Evolutionary conservation across 1,140 invertebrate genomes (phyloP).

Genomic region (Eueides isabella): DNA sequence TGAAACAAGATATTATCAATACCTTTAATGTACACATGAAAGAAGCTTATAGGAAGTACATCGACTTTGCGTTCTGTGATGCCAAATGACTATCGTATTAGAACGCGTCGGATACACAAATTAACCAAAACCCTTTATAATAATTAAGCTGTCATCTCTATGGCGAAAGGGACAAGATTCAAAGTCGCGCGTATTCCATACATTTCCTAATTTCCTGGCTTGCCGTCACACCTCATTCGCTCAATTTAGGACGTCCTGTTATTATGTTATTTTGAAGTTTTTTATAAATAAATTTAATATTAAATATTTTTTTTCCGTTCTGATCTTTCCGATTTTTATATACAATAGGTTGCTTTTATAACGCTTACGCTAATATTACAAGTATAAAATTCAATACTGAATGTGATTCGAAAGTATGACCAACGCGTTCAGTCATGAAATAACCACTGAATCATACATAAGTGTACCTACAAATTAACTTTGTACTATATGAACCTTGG

Average conservation of each 20-base stretch:
- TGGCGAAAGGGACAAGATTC: conserved; percentile 36
- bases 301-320: no score
- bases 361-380: no score
- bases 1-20: neutral
- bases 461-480: no score
- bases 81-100: conserved; percentile 46
- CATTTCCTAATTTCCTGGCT: conserved; percentile 57
- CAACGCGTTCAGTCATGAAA: no score
- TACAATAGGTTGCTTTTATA: no score
- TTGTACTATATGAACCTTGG: no score
- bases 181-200: conserved; percentile 39
- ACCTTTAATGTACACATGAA: neutral
- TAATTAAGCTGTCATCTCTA: conserved; percentile 38
- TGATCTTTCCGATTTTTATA: no score
- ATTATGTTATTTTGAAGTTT: conserved; percentile 29
- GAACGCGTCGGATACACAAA: conserved; percentile 49
- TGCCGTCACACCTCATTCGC: conserved; percentile 62
- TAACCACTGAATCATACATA: no score
- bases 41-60: conserved; percentile 40
- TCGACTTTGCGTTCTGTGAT: conserved; percentile 35
- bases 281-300: conserved; percentile 44
- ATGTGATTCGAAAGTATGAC: no score
- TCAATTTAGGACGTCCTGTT: conserved; percentile 65
- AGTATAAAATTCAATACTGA: no score
- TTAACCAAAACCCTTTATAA: conserved; percentile 49